Evolutionary conservation across 2,113 vertebrate species (phyloP), one percentile per base, ranked within the genome.

Genomic region (Cochlearius cochlearius): DNA sequence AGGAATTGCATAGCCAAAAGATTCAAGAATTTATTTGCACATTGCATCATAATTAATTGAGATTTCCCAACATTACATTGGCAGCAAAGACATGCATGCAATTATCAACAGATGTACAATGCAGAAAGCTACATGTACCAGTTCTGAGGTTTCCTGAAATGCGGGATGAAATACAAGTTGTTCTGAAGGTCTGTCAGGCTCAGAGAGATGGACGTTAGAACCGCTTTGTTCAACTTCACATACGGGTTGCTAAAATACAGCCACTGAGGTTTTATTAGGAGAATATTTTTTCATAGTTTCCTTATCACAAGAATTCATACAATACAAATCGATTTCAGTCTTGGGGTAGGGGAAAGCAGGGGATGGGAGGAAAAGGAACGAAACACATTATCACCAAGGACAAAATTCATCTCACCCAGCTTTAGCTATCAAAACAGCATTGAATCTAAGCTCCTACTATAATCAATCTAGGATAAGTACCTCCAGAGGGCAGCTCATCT

Each of bases 201-300:
- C 96, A 73, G 83, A 50, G 63, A 25, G 72, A 14, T 4, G 12
- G 43, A 82, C 2, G 5, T 62, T 67, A 91, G 50, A 74, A 60
- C 43, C 30, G 3, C 27, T 27, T 27, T 89, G 76, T 22, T 85
- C 79, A 15, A 8, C 63, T 95, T 94, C 95, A 69, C 25, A 8
- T 7, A 74, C 55, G 14, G 52, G 66, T 69, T 96, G 89, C 96
- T 97, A 90, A 89, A 97, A 98, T 32, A 98, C 15, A 98, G 92
- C 14, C 76, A 91, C 34, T 62, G 59, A 86, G 29, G 34, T 84
- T 68, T 84, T 69, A 76, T 81, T 86, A 95, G 34, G 39, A 45
- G 5, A 88, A 53, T 68, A 16, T 4, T 64, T 77, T 71, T 64
- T 66, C 36, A 56, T 12, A 7, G 38, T 49, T 79, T 88, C 52